Base-by-base conservation (phyloP, 2,113 vertebrate species). In the Leptobrachium leishanense region DNA sequence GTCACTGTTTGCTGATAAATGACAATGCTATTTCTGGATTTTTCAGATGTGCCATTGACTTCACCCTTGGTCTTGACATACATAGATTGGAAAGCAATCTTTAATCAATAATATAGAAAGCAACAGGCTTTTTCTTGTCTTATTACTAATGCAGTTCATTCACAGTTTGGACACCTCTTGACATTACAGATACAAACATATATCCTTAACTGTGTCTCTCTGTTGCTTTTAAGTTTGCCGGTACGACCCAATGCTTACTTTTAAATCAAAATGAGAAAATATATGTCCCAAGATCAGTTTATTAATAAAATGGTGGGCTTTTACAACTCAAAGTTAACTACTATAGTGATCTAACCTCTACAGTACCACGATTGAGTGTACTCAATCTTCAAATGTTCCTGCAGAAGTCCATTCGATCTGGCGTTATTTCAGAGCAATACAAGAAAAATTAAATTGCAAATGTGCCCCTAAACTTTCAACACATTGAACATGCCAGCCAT, bases 41-140 rank as follows among this genome's bases (percentile, higher is more conserved):
- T 12, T 11, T 5, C 74, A 66, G 31, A 15, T 66, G 50, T 75
- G 62, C n/a, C 74, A 75, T 75, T 75, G 59, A 65, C 64, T 44
- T 0, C 3, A 74, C 57, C 59, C 72, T 46, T 41, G 57, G 15
- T 43, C 59, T 44, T 74, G 62, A 75, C 74, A 66, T 65, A 75
- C 74, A 75, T 41, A 43, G 44, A 66, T 75, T 46, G 63, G 44
- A 66, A 75, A 44, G 39, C 50, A 53, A 65, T 39, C 20, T 66
- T 53, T 75, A 65, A 75, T 75, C 44, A 75, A 75, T 66, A 75
- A 54, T 53, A 66, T 75, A 75, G 65, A n/a, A 66, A 66, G 74
- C 43, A 75, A 2, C 13, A 9, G 44, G 44, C 74, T 15, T 75
- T 74, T 75, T 40, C 74, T 75, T 46, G 74, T 75, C 8, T 75